A percentile compares a stretch with the other conserved stretches of the same genome.
phyloP scores from a whole-genome alignment of 2,113 vertebrate genomes.

The Eulemur rufifrons region DNA sequence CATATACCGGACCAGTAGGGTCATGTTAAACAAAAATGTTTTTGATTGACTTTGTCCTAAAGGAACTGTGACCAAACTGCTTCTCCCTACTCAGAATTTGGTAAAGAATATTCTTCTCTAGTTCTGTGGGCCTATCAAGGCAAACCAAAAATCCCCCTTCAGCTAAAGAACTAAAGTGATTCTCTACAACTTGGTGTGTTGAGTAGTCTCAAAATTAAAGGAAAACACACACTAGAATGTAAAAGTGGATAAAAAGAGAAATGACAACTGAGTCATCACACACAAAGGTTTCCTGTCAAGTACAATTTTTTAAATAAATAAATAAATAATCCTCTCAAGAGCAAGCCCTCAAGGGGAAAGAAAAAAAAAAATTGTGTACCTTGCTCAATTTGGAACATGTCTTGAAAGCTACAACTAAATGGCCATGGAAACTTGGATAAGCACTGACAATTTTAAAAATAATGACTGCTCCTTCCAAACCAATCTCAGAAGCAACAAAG shows the following conservation, averaged over 20 bases:
- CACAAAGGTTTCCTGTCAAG: background rate
- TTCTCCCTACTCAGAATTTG: background rate
- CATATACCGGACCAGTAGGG: background rate
- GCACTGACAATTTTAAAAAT: constrained; percentile 15
- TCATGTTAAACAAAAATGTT: background rate
- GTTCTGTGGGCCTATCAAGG: background rate
- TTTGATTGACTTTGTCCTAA: background rate
- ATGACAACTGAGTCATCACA: background rate
- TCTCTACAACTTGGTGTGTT: background rate
- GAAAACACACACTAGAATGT: background rate
- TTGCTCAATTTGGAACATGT: background rate
- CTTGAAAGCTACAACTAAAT: constrained; percentile 1
- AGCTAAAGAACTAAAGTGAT: background rate
- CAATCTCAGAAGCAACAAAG: background rate
- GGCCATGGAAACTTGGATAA: background rate
- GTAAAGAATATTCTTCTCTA: background rate
- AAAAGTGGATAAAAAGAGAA: background rate
- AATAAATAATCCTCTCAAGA: background rate
- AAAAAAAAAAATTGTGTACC: background rate
- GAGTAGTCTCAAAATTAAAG: background rate
- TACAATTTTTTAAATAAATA: background rate
- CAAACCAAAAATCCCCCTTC: background rate
- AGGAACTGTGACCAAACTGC: background rate
- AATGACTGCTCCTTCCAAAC: constrained; percentile 38
- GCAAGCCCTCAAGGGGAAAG: background rate